Conservation (phyloP, 2,113 vertebrate genomes). For the sheep (Ovis aries) region DNA sequence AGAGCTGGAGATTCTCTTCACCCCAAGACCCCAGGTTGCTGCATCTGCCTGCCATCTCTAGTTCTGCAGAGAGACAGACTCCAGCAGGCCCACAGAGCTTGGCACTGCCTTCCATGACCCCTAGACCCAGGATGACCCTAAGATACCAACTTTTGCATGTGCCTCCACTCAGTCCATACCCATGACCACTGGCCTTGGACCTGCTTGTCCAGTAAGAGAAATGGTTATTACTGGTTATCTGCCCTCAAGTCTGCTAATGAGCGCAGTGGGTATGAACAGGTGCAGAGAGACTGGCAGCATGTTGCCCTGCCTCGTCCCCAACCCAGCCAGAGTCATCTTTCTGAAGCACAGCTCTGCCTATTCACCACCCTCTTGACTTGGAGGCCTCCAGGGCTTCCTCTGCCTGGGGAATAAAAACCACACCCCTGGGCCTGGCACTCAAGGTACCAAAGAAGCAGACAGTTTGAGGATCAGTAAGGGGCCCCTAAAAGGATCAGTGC, state of each 20-base stretch:
- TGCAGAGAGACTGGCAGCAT: not conserved
- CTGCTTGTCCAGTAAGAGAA: not conserved
- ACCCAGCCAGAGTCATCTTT: not conserved
- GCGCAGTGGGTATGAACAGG: not conserved
- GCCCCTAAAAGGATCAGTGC: not conserved
- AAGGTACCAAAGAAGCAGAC: not conserved
- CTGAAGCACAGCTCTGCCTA: not conserved
- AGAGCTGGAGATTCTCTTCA: not conserved
- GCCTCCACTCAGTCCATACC: not conserved
- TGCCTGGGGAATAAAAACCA: not conserved
- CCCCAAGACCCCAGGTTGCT: not conserved
- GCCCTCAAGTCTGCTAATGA: not conserved
- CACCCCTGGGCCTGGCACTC: not conserved
- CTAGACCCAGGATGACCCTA: not conserved
- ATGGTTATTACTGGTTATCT: not conserved
- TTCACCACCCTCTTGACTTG: not conserved
- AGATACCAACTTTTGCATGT: not conserved
- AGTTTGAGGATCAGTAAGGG: not conserved
- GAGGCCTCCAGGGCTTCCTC: not conserved
- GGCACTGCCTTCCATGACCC: not conserved
- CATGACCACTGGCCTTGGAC: not conserved
- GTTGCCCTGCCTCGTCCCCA: not conserved
- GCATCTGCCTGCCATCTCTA: not conserved
- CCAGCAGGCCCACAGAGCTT: not conserved
- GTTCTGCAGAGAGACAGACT: not conserved